Conservation (phyloP, 1,140 invertebrate species). For the Meloidogyne hapla region DNA sequence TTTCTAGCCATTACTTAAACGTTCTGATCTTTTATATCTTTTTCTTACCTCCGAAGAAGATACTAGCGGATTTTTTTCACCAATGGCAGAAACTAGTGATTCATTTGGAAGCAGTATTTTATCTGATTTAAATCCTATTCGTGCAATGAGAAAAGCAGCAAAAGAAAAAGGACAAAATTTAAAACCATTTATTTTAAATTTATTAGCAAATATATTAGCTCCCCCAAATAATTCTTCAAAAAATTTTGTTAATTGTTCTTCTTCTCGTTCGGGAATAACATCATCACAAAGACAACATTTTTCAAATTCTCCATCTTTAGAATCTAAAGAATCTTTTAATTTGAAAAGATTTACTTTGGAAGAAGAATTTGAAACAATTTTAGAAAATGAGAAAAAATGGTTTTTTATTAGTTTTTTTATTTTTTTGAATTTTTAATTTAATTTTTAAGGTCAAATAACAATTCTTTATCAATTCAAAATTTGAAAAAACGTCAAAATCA, state of each 20-base stretch:
- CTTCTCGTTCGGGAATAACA: not conserved
- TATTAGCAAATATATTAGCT: conserved; percentile 39
- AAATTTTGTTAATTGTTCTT: not conserved
- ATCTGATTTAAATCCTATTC: conserved; percentile 41
- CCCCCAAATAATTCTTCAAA: conserved; percentile 6
- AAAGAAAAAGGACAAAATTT: conserved; percentile 47
- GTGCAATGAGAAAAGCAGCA: conserved; percentile 35
- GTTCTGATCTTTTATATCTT: conserved; percentile 48
- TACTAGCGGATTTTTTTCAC: conserved; percentile 16
- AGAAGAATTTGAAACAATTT: too few species aligned
- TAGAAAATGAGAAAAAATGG: not conserved
- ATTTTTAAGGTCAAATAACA: too few species aligned
- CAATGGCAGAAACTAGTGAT: not conserved
- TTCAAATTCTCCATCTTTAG: not conserved
- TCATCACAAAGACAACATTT: not conserved
- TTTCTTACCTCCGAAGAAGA: conserved; percentile 46
- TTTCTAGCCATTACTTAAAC: conserved; percentile 25
- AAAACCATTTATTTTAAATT: conserved; percentile 47
- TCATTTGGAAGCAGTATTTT: not conserved
- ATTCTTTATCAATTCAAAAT: too few species aligned
- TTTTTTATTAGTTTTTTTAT: too few species aligned
- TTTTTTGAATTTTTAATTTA: too few species aligned
- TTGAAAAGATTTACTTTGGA: not conserved
- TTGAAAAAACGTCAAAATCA: too few species aligned
- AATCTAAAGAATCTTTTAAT: conserved; percentile 1